Evolutionary conservation across 2,797 vertebrate species (phyloP), one percentile per base, ranked within the genome.

Genomic region (Fringilla coelebs): DNA sequence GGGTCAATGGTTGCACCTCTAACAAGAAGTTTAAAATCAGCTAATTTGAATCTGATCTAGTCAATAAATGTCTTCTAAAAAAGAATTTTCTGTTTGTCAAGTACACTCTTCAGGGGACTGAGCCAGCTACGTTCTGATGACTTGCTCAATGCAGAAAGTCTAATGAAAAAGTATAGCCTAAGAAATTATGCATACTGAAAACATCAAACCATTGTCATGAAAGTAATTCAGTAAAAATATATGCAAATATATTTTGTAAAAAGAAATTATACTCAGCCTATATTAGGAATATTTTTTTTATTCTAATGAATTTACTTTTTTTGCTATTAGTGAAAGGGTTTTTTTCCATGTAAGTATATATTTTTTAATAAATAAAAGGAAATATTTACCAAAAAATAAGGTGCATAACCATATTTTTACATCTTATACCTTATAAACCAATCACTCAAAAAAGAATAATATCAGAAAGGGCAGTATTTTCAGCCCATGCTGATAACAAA

Each of bases 241-340:
- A 5, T 17, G 6, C 2, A 66, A 21, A 43, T 32, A 6, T 15
- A 46, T 75, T 82, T 67, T 8, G 29, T 19, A 34, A 26, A 32
- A 21, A 41, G 1, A 62, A 45, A 22, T 52, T 15, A 68, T 66
- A 61, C 3, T 0, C 2, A 52, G 6, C 1, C 24, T 31, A 4
- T 9, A 63, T 75, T 34, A 46, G 5, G 7, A 22, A 7, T 51
- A 2, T 24, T 4, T 26, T 26, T 63, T n/a, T 78, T 25, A 40
- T 67, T 63, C 10, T 40, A 60, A 51, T 28, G 0, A 34, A 74
- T 48, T 75, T 34, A 58, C 6, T 52, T 41, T 14, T 14, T 43
- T 71, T 22, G 16, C 2, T 9, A 10, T 9, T 20, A 63, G 5
- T 38, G 48, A 82, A 46, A 80, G 2, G 1, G 1, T 7, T 12